phyloP scores from a whole-genome alignment of 2,113 vertebrate species.

The Sterna hirundo region DNA sequence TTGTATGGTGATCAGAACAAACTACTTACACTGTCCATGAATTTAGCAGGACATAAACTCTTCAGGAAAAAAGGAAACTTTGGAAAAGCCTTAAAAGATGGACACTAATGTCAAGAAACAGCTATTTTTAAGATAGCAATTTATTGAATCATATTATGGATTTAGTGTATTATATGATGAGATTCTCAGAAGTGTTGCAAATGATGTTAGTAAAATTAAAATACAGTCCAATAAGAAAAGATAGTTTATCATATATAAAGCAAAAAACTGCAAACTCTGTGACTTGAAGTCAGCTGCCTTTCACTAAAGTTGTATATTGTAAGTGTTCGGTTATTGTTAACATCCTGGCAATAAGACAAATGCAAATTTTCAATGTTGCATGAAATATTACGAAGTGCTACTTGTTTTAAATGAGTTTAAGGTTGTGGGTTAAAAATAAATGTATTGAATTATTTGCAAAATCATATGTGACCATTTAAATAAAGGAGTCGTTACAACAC shows the following conservation, averaged over 20 bases:
- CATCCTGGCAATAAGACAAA: not conserved
- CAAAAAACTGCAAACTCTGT: not conserved
- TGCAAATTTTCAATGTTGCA: not conserved
- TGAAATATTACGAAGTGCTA: not conserved
- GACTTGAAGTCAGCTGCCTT: not conserved
- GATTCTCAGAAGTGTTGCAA: not conserved
- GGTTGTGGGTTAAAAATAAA: not conserved
- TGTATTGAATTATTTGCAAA: not conserved
- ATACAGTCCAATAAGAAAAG: not conserved
- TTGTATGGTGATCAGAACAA: not conserved
- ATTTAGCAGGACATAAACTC: not conserved
- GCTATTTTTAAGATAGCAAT: not conserved
- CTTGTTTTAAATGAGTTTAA: not conserved
- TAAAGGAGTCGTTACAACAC: not conserved
- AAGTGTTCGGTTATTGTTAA: not conserved
- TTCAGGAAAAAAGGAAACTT: not conserved
- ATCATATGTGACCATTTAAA: not conserved
- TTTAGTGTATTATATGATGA: not conserved
- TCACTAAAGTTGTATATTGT: not conserved
- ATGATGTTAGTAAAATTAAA: not conserved
- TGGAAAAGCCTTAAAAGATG: not conserved
- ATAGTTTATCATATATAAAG: not conserved
- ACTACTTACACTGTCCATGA: not conserved
- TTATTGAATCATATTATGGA: not conserved
- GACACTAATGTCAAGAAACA: not conserved